phyloP scores from a whole-genome alignment of 2,888 invertebrate genomes.

The Galeruca laticollis region DNA sequence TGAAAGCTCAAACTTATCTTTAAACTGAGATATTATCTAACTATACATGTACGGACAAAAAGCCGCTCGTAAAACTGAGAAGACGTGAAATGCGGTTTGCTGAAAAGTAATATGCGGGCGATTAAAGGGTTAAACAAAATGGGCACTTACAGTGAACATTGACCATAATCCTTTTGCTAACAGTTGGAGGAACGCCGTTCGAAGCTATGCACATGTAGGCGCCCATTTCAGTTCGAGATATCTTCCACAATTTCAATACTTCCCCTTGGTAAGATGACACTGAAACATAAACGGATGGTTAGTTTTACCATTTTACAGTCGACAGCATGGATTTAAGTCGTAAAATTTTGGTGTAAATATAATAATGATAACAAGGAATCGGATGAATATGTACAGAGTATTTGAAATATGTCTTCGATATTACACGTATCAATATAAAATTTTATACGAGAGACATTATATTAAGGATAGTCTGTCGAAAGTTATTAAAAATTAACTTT shows the following conservation, averaged over 20 bases:
- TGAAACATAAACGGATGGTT: constrained; percentile 62
- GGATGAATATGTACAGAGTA: neutral
- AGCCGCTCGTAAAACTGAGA: constrained; percentile 6
- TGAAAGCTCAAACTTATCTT: neutral
- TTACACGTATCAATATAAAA: no score
- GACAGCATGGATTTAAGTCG: constrained; percentile 12
- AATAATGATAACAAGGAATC: neutral
- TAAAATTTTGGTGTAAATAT: constrained; percentile 19
- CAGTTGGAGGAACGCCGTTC: constrained; percentile 88
- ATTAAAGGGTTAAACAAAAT: constrained; percentile 37
- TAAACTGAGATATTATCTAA: neutral
- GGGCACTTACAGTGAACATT: constrained; percentile 89
- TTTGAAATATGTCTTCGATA: neutral
- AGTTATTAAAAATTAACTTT: no score
- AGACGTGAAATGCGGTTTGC: constrained; percentile 6
- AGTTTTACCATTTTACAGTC: constrained; percentile 9
- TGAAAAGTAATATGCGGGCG: constrained; percentile 20
- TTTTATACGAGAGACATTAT: no score
- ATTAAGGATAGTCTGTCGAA: no score
- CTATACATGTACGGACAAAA: constrained; percentile 9
- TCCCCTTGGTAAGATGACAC: constrained; percentile 81
- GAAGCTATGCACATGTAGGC: constrained; percentile 91
- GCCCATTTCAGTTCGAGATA: constrained; percentile 90
- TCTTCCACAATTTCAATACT: constrained; percentile 80
- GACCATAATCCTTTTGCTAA: constrained; percentile 89